Percentiles rank a stretch among this genome's conserved stretches.
Conservation (phyloP, 2,888 invertebrate genomes). For the Oxyteleia sp. region DNA sequence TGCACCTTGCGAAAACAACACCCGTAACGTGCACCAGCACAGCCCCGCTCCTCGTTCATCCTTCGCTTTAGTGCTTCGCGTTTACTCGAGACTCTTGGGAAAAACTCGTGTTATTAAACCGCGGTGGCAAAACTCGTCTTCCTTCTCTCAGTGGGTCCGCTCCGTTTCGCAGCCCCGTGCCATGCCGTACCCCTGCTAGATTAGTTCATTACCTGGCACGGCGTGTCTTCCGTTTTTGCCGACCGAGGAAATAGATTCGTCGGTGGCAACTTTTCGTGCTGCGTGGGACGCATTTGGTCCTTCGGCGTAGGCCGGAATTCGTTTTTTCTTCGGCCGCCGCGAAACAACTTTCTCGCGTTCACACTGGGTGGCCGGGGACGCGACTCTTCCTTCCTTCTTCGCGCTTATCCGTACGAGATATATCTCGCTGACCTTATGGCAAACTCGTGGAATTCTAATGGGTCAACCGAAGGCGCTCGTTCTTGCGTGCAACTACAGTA, state of each 20-base stretch:
- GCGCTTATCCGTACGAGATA: slow-evolving; percentile 69
- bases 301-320: not conserved
- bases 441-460: slow-evolving; percentile 71
- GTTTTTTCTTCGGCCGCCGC: slow-evolving; percentile 47
- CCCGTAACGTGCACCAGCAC: slow-evolving; percentile 12
- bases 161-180: slow-evolving; percentile 33
- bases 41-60: not conserved
- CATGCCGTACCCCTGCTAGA: slow-evolving; percentile 78
- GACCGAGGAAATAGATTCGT: slow-evolving; percentile 85
- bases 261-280: slow-evolving; percentile 74
- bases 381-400: slow-evolving; percentile 69
- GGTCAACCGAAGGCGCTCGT: slow-evolving; percentile 61
- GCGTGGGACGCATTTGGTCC: slow-evolving; percentile 59
- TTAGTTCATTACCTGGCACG: slow-evolving; percentile 86
- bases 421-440: slow-evolving; percentile 68
- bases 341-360: slow-evolving; percentile 67
- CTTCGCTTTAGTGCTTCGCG: slow-evolving; percentile 32
- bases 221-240: slow-evolving; percentile 84
- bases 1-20: slow-evolving; percentile 31
- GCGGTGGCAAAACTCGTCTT: slow-evolving; percentile 79
- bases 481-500: slow-evolving; percentile 56
- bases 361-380: slow-evolving; percentile 74
- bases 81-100: slow-evolving; percentile 79
- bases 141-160: slow-evolving; percentile 29
- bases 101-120: slow-evolving; percentile 86